Evolutionary conservation across 2,888 invertebrate species (phyloP).

Genomic region (Drosophila tripunctata): DNA sequence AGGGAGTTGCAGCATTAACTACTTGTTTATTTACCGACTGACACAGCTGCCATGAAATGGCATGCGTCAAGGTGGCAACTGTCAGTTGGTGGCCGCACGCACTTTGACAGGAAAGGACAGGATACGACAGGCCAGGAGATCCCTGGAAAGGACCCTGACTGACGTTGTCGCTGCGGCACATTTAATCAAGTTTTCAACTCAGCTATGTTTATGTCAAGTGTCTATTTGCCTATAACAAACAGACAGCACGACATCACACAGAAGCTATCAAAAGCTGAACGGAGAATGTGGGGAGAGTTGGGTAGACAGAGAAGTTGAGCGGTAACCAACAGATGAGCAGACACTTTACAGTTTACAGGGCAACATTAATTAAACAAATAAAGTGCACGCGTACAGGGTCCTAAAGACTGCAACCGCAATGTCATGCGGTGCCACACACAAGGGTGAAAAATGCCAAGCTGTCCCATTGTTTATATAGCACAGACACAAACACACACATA

Average conservation of each 20-base stretch:
- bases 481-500: slow-evolving; percentile 8
- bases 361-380: slow-evolving; percentile 77
- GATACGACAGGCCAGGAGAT: slow-evolving; percentile 34
- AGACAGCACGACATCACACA: slow-evolving; percentile 43
- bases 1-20: slow-evolving; percentile 34
- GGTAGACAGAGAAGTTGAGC: not conserved
- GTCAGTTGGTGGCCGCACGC: slow-evolving; percentile 71
- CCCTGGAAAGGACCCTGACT: slow-evolving; percentile 41
- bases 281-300: not conserved
- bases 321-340: slow-evolving; percentile 32
- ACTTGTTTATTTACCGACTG: slow-evolving; percentile 61
- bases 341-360: slow-evolving; percentile 76
- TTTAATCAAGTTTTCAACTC: slow-evolving; percentile 79
- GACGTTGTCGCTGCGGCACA: slow-evolving; percentile 61
- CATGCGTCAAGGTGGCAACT: slow-evolving; percentile 71
- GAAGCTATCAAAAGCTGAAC: not conserved
- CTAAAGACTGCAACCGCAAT: slow-evolving; percentile 60
- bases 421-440: slow-evolving; percentile 44
- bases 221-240: slow-evolving; percentile 79
- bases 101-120: slow-evolving; percentile 58
- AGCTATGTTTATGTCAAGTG: slow-evolving; percentile 79
- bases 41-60: slow-evolving; percentile 52
- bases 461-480: slow-evolving; percentile 41
- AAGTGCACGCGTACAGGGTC: slow-evolving; percentile 64
- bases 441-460: slow-evolving; percentile 51